Conservation (phyloP, 2,888 invertebrate genomes). For the Ennomos quercinarius region DNA sequence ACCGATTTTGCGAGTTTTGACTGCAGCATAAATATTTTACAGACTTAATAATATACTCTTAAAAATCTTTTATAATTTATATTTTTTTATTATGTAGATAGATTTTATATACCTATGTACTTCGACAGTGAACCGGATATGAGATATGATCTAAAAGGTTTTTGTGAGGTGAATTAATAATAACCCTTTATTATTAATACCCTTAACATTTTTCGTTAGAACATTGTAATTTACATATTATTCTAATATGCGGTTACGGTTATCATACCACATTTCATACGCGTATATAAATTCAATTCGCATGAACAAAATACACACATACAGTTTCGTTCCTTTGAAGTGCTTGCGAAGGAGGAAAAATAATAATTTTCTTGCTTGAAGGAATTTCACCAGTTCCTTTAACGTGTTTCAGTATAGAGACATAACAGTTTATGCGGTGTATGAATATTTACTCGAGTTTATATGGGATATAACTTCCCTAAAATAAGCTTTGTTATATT, state of each 20-base stretch:
- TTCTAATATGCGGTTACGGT: conserved; percentile 28
- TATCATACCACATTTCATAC: conserved; percentile 24
- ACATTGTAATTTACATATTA: conserved; percentile 6
- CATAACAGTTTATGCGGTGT: conserved; percentile 22
- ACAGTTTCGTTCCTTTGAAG: conserved; percentile 32
- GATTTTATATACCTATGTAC: too few relatives aligned
- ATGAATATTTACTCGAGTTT: conserved; percentile 23
- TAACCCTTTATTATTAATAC: not conserved
- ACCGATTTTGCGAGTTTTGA: too few relatives aligned
- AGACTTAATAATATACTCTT: too few relatives aligned
- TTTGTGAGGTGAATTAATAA: too few relatives aligned
- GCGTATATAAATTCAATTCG: conserved; percentile 35
- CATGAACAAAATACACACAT: conserved; percentile 29
- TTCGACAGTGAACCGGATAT: too few relatives aligned
- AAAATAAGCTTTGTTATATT: conserved; percentile 15
- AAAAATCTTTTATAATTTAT: too few relatives aligned
- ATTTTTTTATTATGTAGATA: too few relatives aligned
- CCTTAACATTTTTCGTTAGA: not conserved
- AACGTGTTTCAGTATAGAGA: conserved; percentile 18
- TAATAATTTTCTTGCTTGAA: conserved; percentile 28
- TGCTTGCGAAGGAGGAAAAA: conserved; percentile 31
- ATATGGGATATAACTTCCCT: conserved; percentile 19
- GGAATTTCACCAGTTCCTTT: conserved; percentile 10
- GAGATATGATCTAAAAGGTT: too few relatives aligned
- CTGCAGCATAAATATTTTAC: too few relatives aligned